phyloP scores from a whole-genome alignment of 1,140 invertebrate species.

The Cydia fagiglandana region DNA sequence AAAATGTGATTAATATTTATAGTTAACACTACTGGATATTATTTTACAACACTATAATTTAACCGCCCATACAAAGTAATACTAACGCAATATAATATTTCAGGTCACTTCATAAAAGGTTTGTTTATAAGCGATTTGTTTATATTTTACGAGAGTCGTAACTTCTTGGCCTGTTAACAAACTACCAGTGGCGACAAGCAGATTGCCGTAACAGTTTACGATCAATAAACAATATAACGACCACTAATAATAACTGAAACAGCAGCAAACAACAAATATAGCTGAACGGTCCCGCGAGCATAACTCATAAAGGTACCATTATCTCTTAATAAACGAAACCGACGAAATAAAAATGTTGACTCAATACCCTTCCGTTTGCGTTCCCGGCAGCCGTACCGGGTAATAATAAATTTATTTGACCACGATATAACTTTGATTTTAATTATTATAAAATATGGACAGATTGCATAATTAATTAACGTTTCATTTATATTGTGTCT shows the following conservation, averaged over 20 bases:
- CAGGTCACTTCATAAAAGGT: constrained; percentile 53
- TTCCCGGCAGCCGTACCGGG: constrained; percentile 55
- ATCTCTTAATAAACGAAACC: constrained; percentile 77
- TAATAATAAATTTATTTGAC: constrained; percentile 63
- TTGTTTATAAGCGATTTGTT: constrained; percentile 69
- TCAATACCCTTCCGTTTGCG: constrained; percentile 51
- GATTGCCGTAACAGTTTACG: constrained; percentile 72
- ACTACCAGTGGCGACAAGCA: constrained; percentile 68
- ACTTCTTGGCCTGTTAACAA: constrained; percentile 69
- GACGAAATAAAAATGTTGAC: constrained; percentile 70
- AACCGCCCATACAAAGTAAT: constrained; percentile 26
- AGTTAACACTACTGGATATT: not conserved
- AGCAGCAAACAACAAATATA: constrained; percentile 75
- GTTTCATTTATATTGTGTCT: not conserved
- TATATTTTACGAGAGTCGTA: constrained; percentile 67
- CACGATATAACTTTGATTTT: constrained; percentile 39
- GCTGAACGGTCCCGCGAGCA: constrained; percentile 62
- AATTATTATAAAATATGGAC: not conserved
- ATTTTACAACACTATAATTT: not conserved
- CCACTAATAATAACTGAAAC: constrained; percentile 77
- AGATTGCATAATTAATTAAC: not conserved
- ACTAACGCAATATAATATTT: constrained; percentile 33
- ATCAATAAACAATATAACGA: constrained; percentile 76
- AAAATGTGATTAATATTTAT: constrained; percentile 2
- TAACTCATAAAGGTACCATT: constrained; percentile 76